phyloP scores from a whole-genome alignment of 2,888 invertebrate species.

The Pardosa pseudoannulata region DNA sequence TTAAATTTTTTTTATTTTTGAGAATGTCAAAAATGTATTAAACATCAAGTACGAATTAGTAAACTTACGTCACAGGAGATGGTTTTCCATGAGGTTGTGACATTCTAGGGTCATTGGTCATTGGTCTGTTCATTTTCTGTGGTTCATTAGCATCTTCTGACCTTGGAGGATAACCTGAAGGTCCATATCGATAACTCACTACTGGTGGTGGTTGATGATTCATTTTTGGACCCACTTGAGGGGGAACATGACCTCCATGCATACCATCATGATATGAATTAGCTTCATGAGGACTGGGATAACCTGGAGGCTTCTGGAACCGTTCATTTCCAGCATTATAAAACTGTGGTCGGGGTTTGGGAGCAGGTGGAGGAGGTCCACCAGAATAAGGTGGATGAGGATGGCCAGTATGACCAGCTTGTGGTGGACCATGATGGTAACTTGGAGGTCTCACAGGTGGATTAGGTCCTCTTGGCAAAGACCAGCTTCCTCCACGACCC shows the following conservation, averaged over 20 bases:
- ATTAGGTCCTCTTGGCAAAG: constrained; percentile 58
- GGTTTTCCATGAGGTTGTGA: constrained; percentile 37
- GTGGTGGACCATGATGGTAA: constrained; percentile 39
- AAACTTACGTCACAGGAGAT: constrained; percentile 20
- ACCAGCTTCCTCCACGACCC: constrained; percentile 47
- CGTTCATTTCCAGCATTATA: constrained; percentile 71
- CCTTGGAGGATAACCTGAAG: constrained; percentile 74
- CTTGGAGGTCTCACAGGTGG: constrained; percentile 42
- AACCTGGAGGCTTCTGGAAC: constrained; percentile 83
- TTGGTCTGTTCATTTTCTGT: constrained; percentile 36
- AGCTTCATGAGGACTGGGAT: constrained; percentile 79
- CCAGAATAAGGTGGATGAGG: constrained; percentile 51
- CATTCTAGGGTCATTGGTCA: constrained; percentile 49
- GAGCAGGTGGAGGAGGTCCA: constrained; percentile 75
- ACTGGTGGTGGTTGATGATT: constrained; percentile 64
- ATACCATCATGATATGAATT: constrained; percentile 73
- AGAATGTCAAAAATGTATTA: too few relatives aligned
- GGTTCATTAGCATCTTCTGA: constrained; percentile 52
- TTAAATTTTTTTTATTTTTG: too few relatives aligned
- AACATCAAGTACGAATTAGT: neutral
- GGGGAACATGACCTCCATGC: constrained; percentile 74
- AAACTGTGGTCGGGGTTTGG: constrained; percentile 74
- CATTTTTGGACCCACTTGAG: constrained; percentile 77
- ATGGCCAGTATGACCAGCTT: constrained; percentile 28
- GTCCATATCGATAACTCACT: constrained; percentile 74